phyloP scores from a whole-genome alignment of 2,797 vertebrate species.

The Aphelocoma californica region DNA sequence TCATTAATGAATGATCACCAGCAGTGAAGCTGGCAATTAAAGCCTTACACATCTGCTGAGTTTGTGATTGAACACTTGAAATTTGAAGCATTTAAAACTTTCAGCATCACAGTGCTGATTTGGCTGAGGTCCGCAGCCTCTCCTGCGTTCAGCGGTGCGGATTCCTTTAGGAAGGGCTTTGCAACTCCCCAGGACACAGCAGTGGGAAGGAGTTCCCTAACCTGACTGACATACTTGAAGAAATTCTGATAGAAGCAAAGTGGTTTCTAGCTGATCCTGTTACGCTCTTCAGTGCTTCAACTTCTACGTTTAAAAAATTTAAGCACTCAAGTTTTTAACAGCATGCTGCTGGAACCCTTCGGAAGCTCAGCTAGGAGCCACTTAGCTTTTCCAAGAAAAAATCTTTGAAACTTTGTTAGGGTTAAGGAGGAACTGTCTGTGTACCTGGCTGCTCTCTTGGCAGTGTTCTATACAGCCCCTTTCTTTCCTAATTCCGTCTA shows the following conservation, averaged over 20 bases:
- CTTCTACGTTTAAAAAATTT: conserved; percentile 5
- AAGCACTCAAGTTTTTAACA: not conserved
- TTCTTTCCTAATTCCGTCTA: not conserved
- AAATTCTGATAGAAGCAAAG: not conserved
- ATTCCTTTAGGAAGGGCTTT: not conserved
- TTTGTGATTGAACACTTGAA: not conserved
- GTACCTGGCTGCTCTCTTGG: not conserved
- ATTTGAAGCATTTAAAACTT: not conserved
- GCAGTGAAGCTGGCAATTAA: not conserved
- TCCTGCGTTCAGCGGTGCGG: accelerated
- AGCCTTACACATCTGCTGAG: not conserved
- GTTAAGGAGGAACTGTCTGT: not conserved
- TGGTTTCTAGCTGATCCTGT: conserved; percentile 25
- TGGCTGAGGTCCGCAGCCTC: not conserved
- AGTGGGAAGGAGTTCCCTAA: not conserved
- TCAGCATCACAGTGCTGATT: not conserved
- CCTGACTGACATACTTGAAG: accelerated
- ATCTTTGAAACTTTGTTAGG: not conserved
- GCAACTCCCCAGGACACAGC: not conserved
- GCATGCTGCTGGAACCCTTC: not conserved
- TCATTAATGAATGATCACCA: not conserved
- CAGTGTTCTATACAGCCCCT: not conserved
- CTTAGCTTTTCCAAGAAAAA: conserved; percentile 5
- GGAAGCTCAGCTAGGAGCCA: not conserved
- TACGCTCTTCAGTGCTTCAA: not conserved